phyloP scores from a whole-genome alignment of 2,113 vertebrate genomes.

The Corythaixoides concolor region DNA sequence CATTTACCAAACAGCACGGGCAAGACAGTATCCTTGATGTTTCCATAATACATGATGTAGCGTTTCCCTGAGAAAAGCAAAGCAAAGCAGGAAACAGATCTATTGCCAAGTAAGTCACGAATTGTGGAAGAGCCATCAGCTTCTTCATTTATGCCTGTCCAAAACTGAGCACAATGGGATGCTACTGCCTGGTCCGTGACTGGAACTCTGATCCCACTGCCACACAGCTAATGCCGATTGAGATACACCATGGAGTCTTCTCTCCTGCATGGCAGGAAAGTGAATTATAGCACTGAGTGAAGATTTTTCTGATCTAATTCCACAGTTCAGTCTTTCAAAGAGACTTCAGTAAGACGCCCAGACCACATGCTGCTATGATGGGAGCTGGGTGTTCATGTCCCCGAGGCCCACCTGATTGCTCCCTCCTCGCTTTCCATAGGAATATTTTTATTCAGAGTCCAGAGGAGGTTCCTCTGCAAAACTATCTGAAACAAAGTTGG shows the following conservation, averaged over 20 bases:
- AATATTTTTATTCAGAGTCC: not conserved
- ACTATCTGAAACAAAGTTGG: not conserved
- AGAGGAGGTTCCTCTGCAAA: not conserved
- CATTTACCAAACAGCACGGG: not conserved
- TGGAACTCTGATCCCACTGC: not conserved
- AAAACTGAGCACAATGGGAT: not conserved
- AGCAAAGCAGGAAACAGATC: not conserved
- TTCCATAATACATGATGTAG: not conserved
- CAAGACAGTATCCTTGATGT: not conserved
- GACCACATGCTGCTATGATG: accelerated
- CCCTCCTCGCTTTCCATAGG: accelerated
- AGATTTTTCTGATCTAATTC: not conserved
- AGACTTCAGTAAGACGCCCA: not conserved
- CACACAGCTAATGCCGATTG: not conserved
- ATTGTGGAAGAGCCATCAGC: not conserved
- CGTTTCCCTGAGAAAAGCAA: not conserved
- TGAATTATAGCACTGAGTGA: not conserved
- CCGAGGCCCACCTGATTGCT: not conserved
- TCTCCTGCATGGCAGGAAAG: not conserved
- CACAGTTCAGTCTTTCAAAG: not conserved
- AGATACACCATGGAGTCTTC: not conserved
- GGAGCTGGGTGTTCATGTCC: not conserved
- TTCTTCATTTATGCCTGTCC: not conserved
- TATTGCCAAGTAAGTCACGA: not conserved
- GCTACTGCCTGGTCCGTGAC: not conserved